Evolutionary conservation across 2,888 invertebrate species (phyloP), one percentile per base, ranked within the genome.

Genomic region (Gordius sp.): DNA sequence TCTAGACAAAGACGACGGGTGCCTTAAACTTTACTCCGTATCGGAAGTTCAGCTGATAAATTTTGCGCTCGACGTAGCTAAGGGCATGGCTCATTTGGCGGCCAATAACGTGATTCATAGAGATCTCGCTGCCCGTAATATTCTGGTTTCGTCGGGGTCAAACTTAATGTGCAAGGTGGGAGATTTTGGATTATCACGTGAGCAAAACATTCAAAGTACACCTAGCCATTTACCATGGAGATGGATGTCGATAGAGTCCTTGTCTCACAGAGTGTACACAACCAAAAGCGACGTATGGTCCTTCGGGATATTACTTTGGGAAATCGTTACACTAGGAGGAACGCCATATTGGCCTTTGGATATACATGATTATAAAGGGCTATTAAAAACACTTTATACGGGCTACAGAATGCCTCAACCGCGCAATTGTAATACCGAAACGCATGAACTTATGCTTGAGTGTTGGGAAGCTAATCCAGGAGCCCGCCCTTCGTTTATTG

Each of bases 281-380:
- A 27, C 55, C 25, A 54, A 54, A 28, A n/a, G 16, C 20, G 55
- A 54, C 20, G 55, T 54, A 8, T 59, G 59, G 59, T 60, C 59
- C 20, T 57, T 59, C 24, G 59, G 57, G 13, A 57, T 54, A 16
- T 57, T 59, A 4, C 16, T 59, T 25, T 59, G 59, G 59, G 59
- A 59, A 41, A 58, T 59, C 2, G 53, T 33, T 2, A 59, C 56
- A 2, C 28, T 59, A 8, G 59, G 59, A 16, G 59, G 59, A 13
- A 57, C 57, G 18, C 59, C 59, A 2, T 59, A 59, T 27, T 53
- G 58, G 28, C 33, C 52, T 2, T 4, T 54, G 28, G 55, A 54
- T 20, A 54, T 54, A 8, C 26, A 54, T 8, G 23, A 54, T 54
- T 20, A 54, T 20, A 24, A 54, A 8, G 4, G 20, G 2, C 20